These are phyloP conservation scores for Acestrorhynchus altus DNA, from an alignment of 2,797 vertebrate species.

Conservation along the genomic window DNA sequence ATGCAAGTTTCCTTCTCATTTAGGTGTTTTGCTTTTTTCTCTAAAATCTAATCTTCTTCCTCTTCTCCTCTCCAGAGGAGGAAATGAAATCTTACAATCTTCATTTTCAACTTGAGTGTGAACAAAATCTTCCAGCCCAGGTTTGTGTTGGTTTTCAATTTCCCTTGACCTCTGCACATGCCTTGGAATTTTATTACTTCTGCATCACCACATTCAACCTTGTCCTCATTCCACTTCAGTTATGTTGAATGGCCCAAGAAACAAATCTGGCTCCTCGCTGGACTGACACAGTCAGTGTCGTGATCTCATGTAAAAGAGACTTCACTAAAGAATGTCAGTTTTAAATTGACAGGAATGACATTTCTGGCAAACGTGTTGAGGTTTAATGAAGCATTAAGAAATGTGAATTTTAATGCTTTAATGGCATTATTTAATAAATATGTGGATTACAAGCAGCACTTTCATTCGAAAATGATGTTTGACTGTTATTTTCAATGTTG, in stretches of 20 bases:
- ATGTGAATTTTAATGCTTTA: too few relatives aligned
- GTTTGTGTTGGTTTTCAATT: slow-evolving; percentile 40
- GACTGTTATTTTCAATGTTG: too few relatives aligned
- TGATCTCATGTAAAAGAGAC: slow-evolving; percentile 1
- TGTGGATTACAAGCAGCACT: too few relatives aligned
- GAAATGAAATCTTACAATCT: slow-evolving; percentile 23
- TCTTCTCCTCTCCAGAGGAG: slow-evolving; percentile 6
- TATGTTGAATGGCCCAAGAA: slow-evolving; percentile 34
- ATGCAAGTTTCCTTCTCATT: neutral
- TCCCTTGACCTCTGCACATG: slow-evolving; percentile 30
- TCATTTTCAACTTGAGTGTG: neutral
- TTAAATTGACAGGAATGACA: neutral
- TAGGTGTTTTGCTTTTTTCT: neutral
- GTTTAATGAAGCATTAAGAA: neutral
- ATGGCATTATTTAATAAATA: too few relatives aligned
- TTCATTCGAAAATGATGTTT: too few relatives aligned
- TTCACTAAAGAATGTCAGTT: neutral
- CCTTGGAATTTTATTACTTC: slow-evolving; percentile 28
- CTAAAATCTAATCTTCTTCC: slow-evolving; percentile 9
- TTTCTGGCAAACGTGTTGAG: neutral
- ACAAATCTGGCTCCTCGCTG: slow-evolving; percentile 6
- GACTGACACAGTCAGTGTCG: neutral
- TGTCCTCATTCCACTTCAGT: slow-evolving; percentile 34
- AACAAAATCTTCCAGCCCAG: neutral
- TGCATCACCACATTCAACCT: slow-evolving; percentile 24